Conservation (phyloP, 53 echinoderm and acorn worm species). For the Stichopus horrens region DNA sequence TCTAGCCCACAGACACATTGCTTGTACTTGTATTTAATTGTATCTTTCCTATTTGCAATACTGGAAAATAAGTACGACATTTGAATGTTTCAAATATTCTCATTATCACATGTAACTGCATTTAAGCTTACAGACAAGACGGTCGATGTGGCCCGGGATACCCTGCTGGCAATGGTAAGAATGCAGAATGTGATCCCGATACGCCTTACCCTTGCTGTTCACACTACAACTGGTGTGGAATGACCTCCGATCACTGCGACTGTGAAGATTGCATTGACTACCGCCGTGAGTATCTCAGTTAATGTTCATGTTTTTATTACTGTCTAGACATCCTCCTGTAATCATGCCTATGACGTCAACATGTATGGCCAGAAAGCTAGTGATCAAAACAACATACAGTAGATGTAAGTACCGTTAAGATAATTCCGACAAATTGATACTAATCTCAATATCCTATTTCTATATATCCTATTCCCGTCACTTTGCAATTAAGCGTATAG, state of each 20-base stretch:
- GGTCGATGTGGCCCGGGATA: neutral
- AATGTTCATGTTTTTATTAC: neutral
- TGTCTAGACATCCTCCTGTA: too few relatives aligned
- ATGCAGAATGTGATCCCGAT: conserved; percentile 3
- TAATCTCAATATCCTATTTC: neutral
- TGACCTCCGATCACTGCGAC: neutral
- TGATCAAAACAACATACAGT: neutral
- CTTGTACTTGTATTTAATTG: too few relatives aligned
- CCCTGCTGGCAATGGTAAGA: neutral
- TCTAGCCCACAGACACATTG: too few relatives aligned
- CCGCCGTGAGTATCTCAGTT: neutral
- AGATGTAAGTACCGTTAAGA: neutral
- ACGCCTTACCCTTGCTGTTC: neutral
- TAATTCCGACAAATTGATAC: neutral
- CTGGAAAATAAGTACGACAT: too few relatives aligned
- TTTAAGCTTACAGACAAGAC: neutral
- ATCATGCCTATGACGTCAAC: too few relatives aligned
- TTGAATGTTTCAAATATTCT: too few relatives aligned
- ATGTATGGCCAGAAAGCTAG: too few relatives aligned
- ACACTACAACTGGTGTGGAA: neutral
- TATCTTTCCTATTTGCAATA: too few relatives aligned
- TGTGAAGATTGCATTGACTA: conserved; percentile 8
- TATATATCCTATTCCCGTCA: neutral
- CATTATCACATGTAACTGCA: too few relatives aligned
- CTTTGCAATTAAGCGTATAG: neutral